Evolutionary conservation across 2,888 invertebrate species (phyloP).

Genomic region (Leptopterna dolabrata): DNA sequence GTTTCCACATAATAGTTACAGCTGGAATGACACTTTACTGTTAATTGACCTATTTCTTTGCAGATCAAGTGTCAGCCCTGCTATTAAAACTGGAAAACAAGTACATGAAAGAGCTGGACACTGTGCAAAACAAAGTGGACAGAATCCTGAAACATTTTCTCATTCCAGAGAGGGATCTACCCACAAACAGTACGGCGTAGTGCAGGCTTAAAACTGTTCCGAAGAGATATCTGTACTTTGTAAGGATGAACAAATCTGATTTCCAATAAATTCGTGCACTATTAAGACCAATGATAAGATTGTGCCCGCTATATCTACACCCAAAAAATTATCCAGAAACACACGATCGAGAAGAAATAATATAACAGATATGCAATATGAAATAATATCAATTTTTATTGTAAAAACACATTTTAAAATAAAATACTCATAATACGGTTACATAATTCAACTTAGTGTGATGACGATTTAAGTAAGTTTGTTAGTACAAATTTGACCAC

Average conservation of each 20-base stretch:
- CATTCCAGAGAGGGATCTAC: not conserved
- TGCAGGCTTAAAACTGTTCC: no score
- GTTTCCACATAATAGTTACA: no score
- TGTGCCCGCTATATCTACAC: no score
- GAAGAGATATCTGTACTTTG: no score
- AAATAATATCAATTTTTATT: not conserved
- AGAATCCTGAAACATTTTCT: conserved; percentile 15
- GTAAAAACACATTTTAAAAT: conserved; percentile 7
- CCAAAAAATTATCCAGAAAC: no score
- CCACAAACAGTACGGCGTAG: not conserved
- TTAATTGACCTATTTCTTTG: not conserved
- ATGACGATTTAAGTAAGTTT: not conserved
- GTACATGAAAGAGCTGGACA: not conserved
- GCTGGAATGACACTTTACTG: no score
- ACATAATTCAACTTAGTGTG: not conserved
- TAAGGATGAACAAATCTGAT: no score
- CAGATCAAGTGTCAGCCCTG: not conserved
- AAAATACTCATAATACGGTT: not conserved
- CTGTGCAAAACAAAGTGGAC: not conserved
- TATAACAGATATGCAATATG: not conserved
- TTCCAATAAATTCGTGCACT: no score
- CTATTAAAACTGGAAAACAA: not conserved
- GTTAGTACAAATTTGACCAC: not conserved
- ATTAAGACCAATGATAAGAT: no score
- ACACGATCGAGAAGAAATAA: not conserved